Conservation (phyloP, 2,888 invertebrate genomes). For the Cataglyphis altisquamis region DNA sequence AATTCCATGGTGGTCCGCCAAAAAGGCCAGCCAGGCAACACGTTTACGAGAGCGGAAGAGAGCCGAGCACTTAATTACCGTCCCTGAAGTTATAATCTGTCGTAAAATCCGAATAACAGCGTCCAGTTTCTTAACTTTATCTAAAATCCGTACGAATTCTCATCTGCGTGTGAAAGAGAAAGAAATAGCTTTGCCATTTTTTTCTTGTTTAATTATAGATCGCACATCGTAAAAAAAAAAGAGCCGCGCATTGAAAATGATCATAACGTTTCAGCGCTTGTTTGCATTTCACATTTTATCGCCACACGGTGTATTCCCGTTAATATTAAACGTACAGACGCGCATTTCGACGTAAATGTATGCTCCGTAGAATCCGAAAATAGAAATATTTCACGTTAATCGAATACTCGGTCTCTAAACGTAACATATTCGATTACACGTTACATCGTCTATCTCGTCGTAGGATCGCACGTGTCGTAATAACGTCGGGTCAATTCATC, state of each 20-base stretch:
- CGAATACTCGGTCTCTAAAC: background rate
- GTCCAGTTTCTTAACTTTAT: constrained; percentile 80
- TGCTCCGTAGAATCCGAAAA: background rate
- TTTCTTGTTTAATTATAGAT: constrained; percentile 8
- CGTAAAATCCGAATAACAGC: constrained; percentile 80
- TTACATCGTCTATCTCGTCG: constrained; percentile 30
- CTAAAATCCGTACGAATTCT: constrained; percentile 66
- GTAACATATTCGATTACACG: constrained; percentile 29
- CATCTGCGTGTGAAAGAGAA: constrained; percentile 12
- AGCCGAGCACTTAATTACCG: constrained; percentile 76
- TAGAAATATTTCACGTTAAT: constrained; percentile 20
- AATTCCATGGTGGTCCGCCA: constrained; percentile 72
- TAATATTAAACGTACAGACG: background rate
- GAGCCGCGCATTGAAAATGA: background rate
- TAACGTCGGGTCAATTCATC: constrained; percentile 19
- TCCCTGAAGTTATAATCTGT: constrained; percentile 77
- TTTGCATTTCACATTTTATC: background rate
- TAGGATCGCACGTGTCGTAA: constrained; percentile 16
- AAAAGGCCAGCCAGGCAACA: constrained; percentile 67
- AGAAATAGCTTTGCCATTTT: background rate
- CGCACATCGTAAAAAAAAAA: background rate
- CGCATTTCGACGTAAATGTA: background rate
- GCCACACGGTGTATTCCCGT: background rate
- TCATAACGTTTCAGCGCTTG: background rate
- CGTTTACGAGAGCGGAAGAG: constrained; percentile 62